Conservation (phyloP, 2,113 vertebrate genomes). For the Empidonax traillii region DNA sequence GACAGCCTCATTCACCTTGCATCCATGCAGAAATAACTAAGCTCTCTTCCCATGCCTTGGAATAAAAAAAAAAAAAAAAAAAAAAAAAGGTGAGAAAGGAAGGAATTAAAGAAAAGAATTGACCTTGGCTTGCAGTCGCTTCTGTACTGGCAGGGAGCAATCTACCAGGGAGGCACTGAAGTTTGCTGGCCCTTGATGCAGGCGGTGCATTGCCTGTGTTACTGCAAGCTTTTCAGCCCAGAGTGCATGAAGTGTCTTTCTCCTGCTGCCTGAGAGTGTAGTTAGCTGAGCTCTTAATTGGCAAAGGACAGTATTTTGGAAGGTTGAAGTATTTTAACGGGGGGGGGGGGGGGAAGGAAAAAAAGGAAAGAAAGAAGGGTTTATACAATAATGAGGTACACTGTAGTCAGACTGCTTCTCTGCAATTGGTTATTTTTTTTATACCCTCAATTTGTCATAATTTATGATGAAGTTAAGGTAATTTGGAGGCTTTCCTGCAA, state of each 20-base stretch:
- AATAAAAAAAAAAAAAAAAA: not conserved
- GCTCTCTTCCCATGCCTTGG: constrained; percentile 73
- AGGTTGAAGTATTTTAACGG: not conserved
- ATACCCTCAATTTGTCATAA: not conserved
- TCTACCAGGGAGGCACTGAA: not conserved
- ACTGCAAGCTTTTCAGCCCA: not conserved
- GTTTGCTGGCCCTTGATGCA: not conserved
- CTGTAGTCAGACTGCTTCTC: not conserved
- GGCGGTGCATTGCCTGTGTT: not conserved
- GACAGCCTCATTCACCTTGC: constrained; percentile 86
- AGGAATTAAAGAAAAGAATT: constrained; percentile 66
- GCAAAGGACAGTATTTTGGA: not conserved
- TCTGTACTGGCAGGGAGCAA: not conserved
- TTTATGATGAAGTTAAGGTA: not conserved
- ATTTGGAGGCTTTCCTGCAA: not conserved
- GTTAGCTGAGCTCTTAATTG: not conserved
- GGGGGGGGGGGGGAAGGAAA: not conserved
- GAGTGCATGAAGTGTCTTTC: not conserved
- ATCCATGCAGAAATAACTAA: constrained; percentile 82
- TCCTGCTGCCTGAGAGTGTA: not conserved
- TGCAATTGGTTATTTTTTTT: not conserved
- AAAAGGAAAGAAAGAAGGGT: not conserved
- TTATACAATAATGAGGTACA: not conserved
- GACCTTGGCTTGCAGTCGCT: constrained; percentile 76
- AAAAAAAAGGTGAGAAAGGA: not conserved